Base-by-base conservation (phyloP, 2,888 invertebrate species). In the Dusona sp. region DNA sequence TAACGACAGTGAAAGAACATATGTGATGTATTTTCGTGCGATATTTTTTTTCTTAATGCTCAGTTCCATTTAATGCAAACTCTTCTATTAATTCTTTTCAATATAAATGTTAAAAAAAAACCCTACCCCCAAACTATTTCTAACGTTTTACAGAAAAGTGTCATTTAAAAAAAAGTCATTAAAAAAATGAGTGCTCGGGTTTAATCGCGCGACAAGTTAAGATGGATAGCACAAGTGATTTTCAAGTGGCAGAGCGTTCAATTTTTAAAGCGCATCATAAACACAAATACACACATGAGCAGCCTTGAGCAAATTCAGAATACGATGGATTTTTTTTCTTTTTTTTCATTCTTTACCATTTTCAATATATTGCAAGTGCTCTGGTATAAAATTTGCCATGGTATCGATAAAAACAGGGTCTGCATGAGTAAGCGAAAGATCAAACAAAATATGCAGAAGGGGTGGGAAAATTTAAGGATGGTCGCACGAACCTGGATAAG, bases 401-500 rank as follows among this genome's bases (percentile, higher is more conserved):
- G 11, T 57, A 57, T 57, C 13, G 8, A 13, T 57, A 29, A 29
- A 29, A 57, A 25, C 25, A 25, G 13, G 13, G 22, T 57, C 25
- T 4, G 57, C 25, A 57, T 13, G 25, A 57, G 57, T 25, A 25
- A 25, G 51, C 7, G 72, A 38, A 54, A 61, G 25, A 73, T 25
- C 42, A 74, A 74, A 2, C 0, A 48, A 70, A 19, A 9, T 33
- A 22, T 36, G 51, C 13, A 45, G n/a, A 25, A 1, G 19, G 22
- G 75, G 36, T 38, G 79, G 29, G 72, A 51, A 13, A 68, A 70
- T 51, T 64, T 73, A 48, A 68, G 45, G 61, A 68, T 16, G 67
- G 38, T 61, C 73, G 51, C 16, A 84, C 87, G 72, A 84, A 87
- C 87, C 87, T 87, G 87, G 87, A 79, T 82, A 84, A 82, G 77